Evolutionary conservation across 2,888 invertebrate species (phyloP).

Genomic region (Daptonema setosum): DNA sequence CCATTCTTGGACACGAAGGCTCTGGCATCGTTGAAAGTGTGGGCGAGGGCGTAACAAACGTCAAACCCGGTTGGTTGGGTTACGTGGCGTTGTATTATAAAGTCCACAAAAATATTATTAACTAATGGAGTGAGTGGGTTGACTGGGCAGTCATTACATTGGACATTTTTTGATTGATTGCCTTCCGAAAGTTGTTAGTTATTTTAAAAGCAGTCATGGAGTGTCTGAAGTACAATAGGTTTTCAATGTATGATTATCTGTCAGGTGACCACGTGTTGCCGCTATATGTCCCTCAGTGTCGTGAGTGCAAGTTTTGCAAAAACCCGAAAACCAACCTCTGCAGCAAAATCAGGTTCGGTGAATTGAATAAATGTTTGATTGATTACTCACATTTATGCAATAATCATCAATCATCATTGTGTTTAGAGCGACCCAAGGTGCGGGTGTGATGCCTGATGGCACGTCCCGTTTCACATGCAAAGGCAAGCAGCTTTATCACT

Average conservation of each 20-base stretch:
- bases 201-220: no score
- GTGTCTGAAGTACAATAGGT: constrained; percentile 1
- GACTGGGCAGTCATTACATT: no score
- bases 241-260: constrained; percentile 11
- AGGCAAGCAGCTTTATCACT: constrained; percentile 57
- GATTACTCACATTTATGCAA: neutral
- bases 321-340: constrained; percentile 90
- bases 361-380: neutral
- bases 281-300: constrained; percentile 83
- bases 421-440: constrained; percentile 38
- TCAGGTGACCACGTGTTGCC: constrained; percentile 85
- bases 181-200: no score
- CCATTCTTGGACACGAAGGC: constrained; percentile 85
- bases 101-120: neutral
- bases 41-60: constrained; percentile 66
- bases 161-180: no score
- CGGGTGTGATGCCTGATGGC: constrained; percentile 75
- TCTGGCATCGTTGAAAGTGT: constrained; percentile 81
- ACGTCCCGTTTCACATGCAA: constrained; percentile 52
- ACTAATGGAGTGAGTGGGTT: no score
- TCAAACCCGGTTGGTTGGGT: constrained; percentile 45
- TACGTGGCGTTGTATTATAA: constrained; percentile 6
- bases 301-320: constrained; percentile 82
- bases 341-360: constrained; percentile 53
- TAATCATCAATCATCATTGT: neutral